Evolutionary conservation across 2,888 invertebrate genomes (phyloP).

Genomic region (Chymomyza procnemis): DNA sequence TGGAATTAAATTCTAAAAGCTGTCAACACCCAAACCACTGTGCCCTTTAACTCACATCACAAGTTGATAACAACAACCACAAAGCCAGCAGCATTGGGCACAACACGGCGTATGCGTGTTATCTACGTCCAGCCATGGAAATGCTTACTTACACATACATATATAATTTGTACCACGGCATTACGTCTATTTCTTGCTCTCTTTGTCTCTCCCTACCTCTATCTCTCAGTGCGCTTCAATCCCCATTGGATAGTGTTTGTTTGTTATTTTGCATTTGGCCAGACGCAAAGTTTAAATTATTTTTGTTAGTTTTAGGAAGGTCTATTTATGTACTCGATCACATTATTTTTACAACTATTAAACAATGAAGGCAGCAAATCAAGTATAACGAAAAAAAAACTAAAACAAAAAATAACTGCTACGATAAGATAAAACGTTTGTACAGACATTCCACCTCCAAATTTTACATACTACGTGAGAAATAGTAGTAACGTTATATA

Average conservation of each 20-base stretch:
- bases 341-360: constrained; percentile 50
- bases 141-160: neutral
- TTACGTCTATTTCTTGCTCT: neutral
- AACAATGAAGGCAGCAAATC: constrained; percentile 10
- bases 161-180: neutral
- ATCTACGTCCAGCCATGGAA: constrained; percentile 19
- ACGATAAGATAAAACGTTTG: neutral
- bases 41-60: neutral
- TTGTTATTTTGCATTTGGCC: constrained; percentile 35
- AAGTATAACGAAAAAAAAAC: neutral
- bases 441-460: neutral
- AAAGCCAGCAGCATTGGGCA: constrained; percentile 5
- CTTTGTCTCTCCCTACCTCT: neutral
- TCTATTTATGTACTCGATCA: constrained; percentile 40
- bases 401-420: neutral
- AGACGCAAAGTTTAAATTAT: constrained; percentile 15
- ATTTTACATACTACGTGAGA: neutral
- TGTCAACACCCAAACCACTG: neutral
- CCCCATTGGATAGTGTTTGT: neutral
- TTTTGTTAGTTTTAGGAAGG: constrained; percentile 11
- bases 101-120: constrained; percentile 58
- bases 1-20: no score
- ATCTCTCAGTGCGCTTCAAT: no score
- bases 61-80: neutral
- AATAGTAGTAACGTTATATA: no score